Conservation (phyloP, 2,113 vertebrate species). For the Syngnathus typhle region DNA sequence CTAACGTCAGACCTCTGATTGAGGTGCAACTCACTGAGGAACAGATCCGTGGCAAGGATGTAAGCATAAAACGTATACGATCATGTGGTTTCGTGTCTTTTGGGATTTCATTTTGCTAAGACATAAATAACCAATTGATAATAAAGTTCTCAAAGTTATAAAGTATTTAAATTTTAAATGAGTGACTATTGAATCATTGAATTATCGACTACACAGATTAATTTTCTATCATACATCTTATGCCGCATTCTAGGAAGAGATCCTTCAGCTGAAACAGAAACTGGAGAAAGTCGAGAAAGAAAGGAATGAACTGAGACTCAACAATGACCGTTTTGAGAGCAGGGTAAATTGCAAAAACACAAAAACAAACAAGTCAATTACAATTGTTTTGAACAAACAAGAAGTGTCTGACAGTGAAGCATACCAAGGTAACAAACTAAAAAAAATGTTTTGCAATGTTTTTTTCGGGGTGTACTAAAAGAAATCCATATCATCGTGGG, state of each 20-base stretch:
- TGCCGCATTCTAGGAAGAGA: conserved; percentile 79
- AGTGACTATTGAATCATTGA: no score
- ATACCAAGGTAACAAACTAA: no score
- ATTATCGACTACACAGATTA: not conserved
- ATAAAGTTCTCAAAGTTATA: not conserved
- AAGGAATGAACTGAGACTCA: conserved; percentile 87
- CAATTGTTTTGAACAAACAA: no score
- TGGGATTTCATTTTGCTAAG: not conserved
- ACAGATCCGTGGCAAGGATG: conserved; percentile 90
- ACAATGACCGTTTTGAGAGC: conserved; percentile 88
- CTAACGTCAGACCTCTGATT: conserved; percentile 87
- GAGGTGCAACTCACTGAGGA: conserved; percentile 93
- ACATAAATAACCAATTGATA: not conserved
- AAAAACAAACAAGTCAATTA: not conserved
- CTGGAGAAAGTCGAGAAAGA: conserved; percentile 94
- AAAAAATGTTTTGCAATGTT: no score
- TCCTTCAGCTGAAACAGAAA: conserved; percentile 85
- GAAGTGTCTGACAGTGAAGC: no score
- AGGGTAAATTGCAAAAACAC: conserved; percentile 67
- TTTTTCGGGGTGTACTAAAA: not conserved
- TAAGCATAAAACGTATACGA: conserved; percentile 57
- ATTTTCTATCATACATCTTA: not conserved
- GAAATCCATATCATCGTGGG: not conserved
- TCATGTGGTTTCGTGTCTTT: not conserved
- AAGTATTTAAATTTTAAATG: not conserved